Percentiles rank a stretch among this genome's conserved stretches.
These are phyloP conservation scores for Phenganax subtilis DNA, from an alignment of 92 coral and sea anemone species.

Conservation along the genomic window DNA sequence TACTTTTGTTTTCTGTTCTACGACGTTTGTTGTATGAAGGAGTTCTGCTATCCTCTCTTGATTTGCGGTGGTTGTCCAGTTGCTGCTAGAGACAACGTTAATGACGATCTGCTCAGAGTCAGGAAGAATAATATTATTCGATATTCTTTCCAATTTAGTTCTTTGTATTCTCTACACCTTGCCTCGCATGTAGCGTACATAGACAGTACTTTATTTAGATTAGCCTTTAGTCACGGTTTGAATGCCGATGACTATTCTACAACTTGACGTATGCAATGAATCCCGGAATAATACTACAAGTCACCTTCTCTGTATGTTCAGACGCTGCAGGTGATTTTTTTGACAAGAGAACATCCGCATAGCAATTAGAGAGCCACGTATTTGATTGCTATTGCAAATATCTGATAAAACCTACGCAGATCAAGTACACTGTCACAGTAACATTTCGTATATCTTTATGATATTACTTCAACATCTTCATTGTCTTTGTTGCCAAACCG, in stretches of 20 bases:
- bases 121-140: neutral
- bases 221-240: neutral
- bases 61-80: neutral
- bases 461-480: no score
- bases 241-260: neutral
- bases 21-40: neutral
- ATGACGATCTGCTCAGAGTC: neutral
- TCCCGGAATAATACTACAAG: neutral
- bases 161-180: no score
- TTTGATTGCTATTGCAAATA: constrained; percentile 1
- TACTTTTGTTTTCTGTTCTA: neutral
- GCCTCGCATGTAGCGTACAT: no score
- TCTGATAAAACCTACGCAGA: neutral
- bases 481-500: no score
- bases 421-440: neutral
- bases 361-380: constrained; percentile 8
- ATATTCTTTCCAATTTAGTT: no score
- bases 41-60: neutral
- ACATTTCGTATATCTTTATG: no score
- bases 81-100: neutral
- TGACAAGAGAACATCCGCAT: constrained; percentile 16
- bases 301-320: constrained; percentile 15
- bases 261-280: neutral
- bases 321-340: constrained; percentile 17
- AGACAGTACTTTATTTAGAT: neutral